These are phyloP conservation scores for Rambutsinella grinnellia DNA, from an alignment of 2,888 invertebrate genomes.

Conservation along the genomic window DNA sequence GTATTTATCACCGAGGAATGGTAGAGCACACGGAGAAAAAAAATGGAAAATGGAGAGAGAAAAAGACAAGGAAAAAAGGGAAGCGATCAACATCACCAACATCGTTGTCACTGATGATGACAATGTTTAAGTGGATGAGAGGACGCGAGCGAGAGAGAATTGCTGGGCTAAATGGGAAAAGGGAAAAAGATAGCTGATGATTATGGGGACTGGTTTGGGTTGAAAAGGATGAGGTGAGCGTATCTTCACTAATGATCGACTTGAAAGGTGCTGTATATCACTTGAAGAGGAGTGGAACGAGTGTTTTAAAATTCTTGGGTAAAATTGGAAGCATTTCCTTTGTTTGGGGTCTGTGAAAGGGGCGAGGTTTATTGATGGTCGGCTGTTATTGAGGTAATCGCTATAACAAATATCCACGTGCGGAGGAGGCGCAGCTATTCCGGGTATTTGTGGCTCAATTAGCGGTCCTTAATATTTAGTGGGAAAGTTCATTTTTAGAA, in stretches of 20 bases:
- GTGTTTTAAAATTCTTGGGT: conserved; percentile 17
- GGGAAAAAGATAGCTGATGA: conserved; percentile 30
- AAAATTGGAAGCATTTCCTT: conserved; percentile 12
- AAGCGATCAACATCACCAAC: background rate
- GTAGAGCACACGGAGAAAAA: background rate
- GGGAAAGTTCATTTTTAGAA: too few relatives aligned
- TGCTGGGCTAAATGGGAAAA: background rate
- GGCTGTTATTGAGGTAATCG: too few relatives aligned
- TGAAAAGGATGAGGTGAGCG: conserved; percentile 17
- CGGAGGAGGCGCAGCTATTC: too few relatives aligned
- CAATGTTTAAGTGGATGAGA: conserved; percentile 15
- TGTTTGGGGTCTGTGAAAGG: too few relatives aligned
- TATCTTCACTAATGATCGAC: conserved; percentile 31
- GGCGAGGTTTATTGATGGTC: too few relatives aligned
- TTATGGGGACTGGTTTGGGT: conserved; percentile 11
- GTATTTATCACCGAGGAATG: background rate
- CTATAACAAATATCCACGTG: too few relatives aligned
- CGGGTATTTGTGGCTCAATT: too few relatives aligned
- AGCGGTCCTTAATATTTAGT: too few relatives aligned
- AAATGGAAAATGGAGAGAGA: background rate
- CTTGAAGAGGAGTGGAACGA: background rate
- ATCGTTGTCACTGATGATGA: background rate
- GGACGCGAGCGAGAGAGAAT: conserved; percentile 4
- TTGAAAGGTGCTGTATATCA: conserved; percentile 53
- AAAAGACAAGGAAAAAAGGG: background rate